A percentile compares a stretch with the other conserved stretches of the same genome.
phyloP scores from a whole-genome alignment of 2,888 invertebrate species.

The Hedya salicella region DNA sequence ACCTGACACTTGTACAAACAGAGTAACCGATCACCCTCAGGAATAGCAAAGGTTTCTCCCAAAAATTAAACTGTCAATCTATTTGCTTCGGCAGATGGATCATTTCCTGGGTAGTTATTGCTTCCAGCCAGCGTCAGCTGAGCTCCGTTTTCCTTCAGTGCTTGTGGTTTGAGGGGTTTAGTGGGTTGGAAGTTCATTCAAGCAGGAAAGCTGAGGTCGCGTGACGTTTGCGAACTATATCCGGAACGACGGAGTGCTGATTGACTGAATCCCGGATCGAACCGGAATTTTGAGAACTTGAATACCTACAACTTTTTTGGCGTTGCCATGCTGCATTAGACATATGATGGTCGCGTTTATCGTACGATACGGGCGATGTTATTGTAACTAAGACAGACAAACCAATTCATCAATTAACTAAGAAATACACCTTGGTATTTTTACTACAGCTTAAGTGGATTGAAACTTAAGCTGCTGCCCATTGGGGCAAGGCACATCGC shows the following conservation, averaged over 20 bases:
- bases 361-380: too few relatives aligned
- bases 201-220: constrained; percentile 70
- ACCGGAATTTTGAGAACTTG: constrained; percentile 20
- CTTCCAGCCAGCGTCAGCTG: constrained; percentile 52
- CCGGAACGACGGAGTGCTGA: constrained; percentile 50
- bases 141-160: constrained; percentile 48
- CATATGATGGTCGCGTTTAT: too few relatives aligned
- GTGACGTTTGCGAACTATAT: constrained; percentile 64
- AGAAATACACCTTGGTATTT: too few relatives aligned
- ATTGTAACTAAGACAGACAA: too few relatives aligned
- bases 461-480: too few relatives aligned
- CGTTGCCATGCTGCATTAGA: too few relatives aligned
- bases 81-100: constrained; percentile 71
- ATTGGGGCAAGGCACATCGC: too few relatives aligned
- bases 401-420: too few relatives aligned
- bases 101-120: constrained; percentile 57
- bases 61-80: constrained; percentile 72
- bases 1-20: constrained; percentile 4
- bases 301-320: too few relatives aligned
- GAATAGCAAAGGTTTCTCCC: constrained; percentile 39
- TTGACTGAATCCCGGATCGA: constrained; percentile 37
- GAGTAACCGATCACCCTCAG: constrained; percentile 29
- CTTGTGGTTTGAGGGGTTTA: neutral
- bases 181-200: constrained; percentile 57
- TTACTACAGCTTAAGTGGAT: too few relatives aligned